Percentiles rank a stretch among this genome's conserved stretches.
phyloP scores from a whole-genome alignment of 2,113 vertebrate species.

The Forbesichthys agassizii region DNA sequence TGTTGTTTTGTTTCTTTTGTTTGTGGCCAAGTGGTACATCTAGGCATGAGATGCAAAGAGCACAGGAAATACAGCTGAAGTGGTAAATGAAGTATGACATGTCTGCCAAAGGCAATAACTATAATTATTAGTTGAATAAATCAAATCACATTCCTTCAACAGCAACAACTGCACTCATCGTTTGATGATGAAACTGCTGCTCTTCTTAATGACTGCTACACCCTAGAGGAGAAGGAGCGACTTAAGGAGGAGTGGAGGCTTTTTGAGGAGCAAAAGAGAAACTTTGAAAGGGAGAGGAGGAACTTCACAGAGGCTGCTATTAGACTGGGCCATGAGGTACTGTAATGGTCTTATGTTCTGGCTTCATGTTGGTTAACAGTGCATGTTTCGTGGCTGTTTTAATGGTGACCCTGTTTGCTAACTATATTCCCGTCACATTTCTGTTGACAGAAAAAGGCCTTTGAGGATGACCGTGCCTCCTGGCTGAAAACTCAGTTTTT shows the following conservation, averaged over 20 bases:
- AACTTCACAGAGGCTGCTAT: conserved; percentile 97
- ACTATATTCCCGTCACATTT: background rate
- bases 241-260: conserved; percentile 93
- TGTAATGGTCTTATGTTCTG: background rate
- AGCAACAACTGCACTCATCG: conserved; percentile 88
- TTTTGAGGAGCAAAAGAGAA: conserved; percentile 92
- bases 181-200: conserved; percentile 91
- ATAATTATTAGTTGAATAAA: too few relatives aligned
- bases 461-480: conserved; percentile 88
- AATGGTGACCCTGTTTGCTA: background rate
- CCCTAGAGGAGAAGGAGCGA: conserved; percentile 92
- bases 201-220: conserved; percentile 89
- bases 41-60: too few relatives aligned
- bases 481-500: conserved; percentile 98
- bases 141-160: too few relatives aligned
- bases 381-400: background rate
- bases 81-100: too few relatives aligned
- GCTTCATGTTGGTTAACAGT: fast-evolving
- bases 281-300: conserved; percentile 91
- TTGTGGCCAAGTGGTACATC: too few relatives aligned
- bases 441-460: conserved; percentile 83
- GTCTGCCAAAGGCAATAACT: too few relatives aligned
- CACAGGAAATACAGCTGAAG: too few relatives aligned
- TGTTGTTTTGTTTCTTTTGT: too few relatives aligned
- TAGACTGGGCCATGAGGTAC: conserved; percentile 90